Conservation (phyloP, 2,797 vertebrate genomes). For the Clarias laeviceps region DNA sequence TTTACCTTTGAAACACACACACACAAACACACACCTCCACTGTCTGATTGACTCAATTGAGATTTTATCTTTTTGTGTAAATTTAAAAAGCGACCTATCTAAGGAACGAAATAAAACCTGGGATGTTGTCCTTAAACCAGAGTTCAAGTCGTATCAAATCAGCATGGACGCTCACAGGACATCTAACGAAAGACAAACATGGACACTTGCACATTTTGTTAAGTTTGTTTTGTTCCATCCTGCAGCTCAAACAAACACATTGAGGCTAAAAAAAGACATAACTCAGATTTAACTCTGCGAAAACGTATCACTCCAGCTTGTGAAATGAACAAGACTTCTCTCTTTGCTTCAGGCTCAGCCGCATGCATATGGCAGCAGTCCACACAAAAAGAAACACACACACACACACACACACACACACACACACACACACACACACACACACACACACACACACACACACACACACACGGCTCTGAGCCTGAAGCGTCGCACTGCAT, state of each 20-base stretch:
- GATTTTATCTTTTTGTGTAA: too few species aligned
- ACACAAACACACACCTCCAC: too few species aligned
- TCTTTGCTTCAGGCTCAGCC: constrained; percentile 13
- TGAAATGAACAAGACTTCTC: background rate
- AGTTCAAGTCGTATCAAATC: background rate
- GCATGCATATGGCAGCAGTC: constrained; percentile 44
- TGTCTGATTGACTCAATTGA: too few species aligned
- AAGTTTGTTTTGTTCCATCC: background rate
- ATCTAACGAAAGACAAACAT: background rate
- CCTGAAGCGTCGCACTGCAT: constrained; percentile 32
- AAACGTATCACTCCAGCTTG: background rate
- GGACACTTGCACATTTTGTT: background rate
- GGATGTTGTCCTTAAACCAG: background rate
- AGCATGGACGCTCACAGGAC: background rate
- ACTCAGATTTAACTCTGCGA: background rate
- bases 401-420: constrained; percentile 19
- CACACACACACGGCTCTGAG: constrained; percentile 23
- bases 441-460: background rate
- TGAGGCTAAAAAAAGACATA: background rate
- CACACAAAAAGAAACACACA: background rate
- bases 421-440: background rate
- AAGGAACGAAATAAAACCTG: too few species aligned
- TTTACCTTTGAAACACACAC: too few species aligned
- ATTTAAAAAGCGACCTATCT: too few species aligned
- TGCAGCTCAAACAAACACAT: background rate